Evolutionary conservation across 2,888 invertebrate species (phyloP).

Genomic region (Eupithecia dodoneata): DNA sequence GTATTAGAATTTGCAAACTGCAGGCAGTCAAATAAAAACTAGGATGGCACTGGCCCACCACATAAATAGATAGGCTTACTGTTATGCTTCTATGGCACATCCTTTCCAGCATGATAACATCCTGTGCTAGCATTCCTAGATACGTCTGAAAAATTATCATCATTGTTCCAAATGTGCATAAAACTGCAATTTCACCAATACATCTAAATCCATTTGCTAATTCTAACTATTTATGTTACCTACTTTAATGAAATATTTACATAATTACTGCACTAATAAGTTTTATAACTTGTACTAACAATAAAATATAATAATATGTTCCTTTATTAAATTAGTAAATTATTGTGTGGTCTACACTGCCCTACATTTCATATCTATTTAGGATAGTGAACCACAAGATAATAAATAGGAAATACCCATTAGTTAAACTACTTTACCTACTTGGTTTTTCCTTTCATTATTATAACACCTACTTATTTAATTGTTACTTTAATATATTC

Average conservation of each 20-base stretch:
- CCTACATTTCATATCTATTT: constrained; percentile 57
- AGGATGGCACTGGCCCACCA: neutral
- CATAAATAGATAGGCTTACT: neutral
- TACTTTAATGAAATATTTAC: neutral
- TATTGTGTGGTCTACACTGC: constrained; percentile 46
- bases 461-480: neutral
- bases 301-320: neutral
- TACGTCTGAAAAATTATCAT: neutral
- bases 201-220: neutral
- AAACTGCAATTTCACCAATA: neutral
- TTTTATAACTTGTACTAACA: neutral
- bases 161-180: neutral
- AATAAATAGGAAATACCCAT: constrained; percentile 35
- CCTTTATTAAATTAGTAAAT: neutral
- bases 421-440: neutral
- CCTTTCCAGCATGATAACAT: neutral
- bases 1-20: neutral
- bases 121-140: neutral
- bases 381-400: constrained; percentile 53
- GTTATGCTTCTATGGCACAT: neutral
- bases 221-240: neutral
- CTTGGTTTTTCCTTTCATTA: neutral
- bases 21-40: neutral
- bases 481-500: neutral
- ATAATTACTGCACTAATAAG: too few species aligned